A percentile compares a stretch with the other conserved stretches of the same genome.
Conservation (phyloP, 1,140 invertebrate genomes). For the Ruditapes philippinarum region DNA sequence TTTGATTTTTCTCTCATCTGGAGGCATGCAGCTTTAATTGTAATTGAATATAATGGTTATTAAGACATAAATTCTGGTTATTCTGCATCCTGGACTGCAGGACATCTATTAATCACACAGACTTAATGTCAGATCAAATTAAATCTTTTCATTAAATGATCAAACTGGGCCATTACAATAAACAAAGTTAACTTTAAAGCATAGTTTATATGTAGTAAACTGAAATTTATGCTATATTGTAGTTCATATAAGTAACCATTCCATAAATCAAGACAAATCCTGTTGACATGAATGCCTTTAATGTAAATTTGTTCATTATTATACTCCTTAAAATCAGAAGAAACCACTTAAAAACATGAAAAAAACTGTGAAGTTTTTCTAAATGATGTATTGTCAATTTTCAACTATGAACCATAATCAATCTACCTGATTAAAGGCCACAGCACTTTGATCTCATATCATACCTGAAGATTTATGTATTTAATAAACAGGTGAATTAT, state of each 20-base stretch:
- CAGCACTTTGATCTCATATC: conserved; percentile 34
- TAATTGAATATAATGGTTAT: too few relatives aligned
- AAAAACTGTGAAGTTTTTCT: not conserved
- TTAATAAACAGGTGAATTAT: conserved; percentile 44
- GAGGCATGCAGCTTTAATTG: too few relatives aligned
- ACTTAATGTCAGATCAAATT: too few relatives aligned
- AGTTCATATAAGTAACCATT: not conserved
- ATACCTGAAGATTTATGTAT: conserved; percentile 34
- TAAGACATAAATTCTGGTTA: too few relatives aligned
- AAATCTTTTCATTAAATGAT: too few relatives aligned
- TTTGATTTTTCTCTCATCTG: too few relatives aligned
- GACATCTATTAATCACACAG: too few relatives aligned
- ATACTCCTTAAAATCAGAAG: not conserved
- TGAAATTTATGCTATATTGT: too few relatives aligned
- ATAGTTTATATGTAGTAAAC: too few relatives aligned
- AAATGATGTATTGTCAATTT: conserved; percentile 22
- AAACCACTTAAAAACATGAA: not conserved
- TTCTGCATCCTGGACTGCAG: too few relatives aligned
- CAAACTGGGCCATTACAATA: too few relatives aligned
- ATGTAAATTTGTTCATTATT: not conserved
- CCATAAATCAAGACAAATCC: not conserved
- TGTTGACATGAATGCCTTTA: not conserved
- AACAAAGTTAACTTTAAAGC: too few relatives aligned
- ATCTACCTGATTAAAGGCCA: conserved; percentile 9
- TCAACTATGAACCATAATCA: not conserved